Evolutionary conservation across 1,140 invertebrate genomes (phyloP).

Genomic region (Drosophila dunni): DNA sequence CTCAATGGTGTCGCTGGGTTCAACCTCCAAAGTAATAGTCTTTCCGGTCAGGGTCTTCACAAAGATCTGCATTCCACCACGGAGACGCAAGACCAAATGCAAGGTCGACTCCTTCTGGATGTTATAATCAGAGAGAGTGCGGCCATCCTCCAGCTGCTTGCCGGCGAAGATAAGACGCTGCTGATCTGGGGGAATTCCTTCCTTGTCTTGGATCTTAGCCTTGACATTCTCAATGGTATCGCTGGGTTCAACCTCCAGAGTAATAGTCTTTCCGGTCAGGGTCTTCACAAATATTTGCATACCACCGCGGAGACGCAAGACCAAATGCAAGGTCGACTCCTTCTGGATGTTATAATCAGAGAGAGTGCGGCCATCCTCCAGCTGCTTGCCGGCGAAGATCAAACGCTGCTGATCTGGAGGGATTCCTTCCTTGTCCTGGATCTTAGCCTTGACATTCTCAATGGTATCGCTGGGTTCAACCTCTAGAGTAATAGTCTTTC

Average conservation of each 20-base stretch:
- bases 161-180: constrained; percentile 89
- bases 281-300: constrained; percentile 93
- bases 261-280: constrained; percentile 93
- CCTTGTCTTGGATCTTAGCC: constrained; percentile 91
- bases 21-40: constrained; percentile 91
- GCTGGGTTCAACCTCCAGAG: constrained; percentile 91
- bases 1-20: constrained; percentile 92
- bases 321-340: constrained; percentile 96
- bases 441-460: constrained; percentile 93
- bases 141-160: constrained; percentile 90
- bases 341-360: constrained; percentile 95
- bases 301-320: constrained; percentile 92
- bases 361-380: constrained; percentile 92
- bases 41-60: constrained; percentile 91
- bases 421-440: constrained; percentile 90
- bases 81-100: constrained; percentile 92
- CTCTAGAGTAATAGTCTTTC: constrained; percentile 93
- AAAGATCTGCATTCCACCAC: constrained; percentile 93
- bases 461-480: constrained; percentile 93
- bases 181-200: constrained; percentile 90
- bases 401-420: constrained; percentile 91
- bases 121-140: constrained; percentile 92
- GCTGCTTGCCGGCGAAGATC: constrained; percentile 91
- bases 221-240: constrained; percentile 94
- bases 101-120: constrained; percentile 96